Percentiles rank a stretch among this genome's conserved stretches.
Evolutionary conservation across 1,140 invertebrate species (phyloP).

Genomic region (Teleogryllus occipitalis): DNA sequence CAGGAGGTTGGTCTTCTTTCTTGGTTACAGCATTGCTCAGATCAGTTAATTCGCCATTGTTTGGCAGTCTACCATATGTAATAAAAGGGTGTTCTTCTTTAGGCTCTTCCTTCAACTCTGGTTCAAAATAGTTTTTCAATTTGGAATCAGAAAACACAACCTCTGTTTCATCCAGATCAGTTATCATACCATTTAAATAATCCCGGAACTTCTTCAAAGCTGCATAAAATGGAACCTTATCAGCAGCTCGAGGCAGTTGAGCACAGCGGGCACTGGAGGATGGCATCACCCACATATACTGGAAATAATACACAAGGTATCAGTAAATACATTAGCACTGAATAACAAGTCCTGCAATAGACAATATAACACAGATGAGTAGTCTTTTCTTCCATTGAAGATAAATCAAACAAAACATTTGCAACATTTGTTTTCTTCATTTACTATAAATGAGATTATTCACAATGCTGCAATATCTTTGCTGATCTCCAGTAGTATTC

Average conservation of each 20-base stretch:
- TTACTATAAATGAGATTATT: not conserved
- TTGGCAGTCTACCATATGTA: slow-evolving; percentile 24
- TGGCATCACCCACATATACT: slow-evolving; percentile 98
- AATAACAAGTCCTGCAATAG: not conserved
- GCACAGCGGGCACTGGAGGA: slow-evolving; percentile 93
- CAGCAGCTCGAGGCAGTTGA: slow-evolving; percentile 86
- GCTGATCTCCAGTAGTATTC: no score
- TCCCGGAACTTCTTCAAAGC: slow-evolving; percentile 91
- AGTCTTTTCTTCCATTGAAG: not conserved
- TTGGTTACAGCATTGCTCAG: slow-evolving; percentile 42
- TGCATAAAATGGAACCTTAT: slow-evolving; percentile 95
- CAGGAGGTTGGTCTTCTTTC: slow-evolving; percentile 51
- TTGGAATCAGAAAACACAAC: slow-evolving; percentile 80
- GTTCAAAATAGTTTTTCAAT: slow-evolving; percentile 50
- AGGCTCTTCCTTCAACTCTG: slow-evolving; percentile 33
- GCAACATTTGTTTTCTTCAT: no score
- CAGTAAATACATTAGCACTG: not conserved
- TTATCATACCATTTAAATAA: slow-evolving; percentile 83
- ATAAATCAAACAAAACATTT: no score
- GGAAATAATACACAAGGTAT: slow-evolving; percentile 34
- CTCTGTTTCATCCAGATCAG: slow-evolving; percentile 82
- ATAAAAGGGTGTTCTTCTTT: slow-evolving; percentile 30
- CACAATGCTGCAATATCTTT: no score
- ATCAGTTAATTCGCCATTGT: slow-evolving; percentile 34
- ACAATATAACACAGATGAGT: not conserved